phyloP scores from a whole-genome alignment of 1,140 invertebrate species.

The Phocides pigmalion region DNA sequence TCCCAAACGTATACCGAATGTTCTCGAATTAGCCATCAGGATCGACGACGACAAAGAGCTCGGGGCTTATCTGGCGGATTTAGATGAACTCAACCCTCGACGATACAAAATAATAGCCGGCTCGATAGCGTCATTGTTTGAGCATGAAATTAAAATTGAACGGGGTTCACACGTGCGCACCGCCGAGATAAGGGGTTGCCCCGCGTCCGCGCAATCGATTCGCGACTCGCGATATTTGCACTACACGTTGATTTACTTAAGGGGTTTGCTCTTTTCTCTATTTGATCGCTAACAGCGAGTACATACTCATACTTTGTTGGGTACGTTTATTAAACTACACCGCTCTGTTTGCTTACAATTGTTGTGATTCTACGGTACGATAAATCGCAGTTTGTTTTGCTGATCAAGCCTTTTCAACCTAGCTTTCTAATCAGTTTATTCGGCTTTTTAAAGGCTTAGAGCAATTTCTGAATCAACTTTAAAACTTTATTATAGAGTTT shows the following conservation, averaged over 20 bases:
- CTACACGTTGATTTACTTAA: conserved; percentile 67
- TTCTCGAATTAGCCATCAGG: conserved; percentile 74
- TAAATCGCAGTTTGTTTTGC: conserved; percentile 29
- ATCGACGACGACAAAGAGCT: conserved; percentile 71
- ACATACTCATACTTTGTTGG: conserved; percentile 46
- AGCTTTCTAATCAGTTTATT: conserved; percentile 8
- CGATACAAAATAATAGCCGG: conserved; percentile 81
- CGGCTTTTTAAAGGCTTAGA: not conserved
- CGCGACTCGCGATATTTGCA: conserved; percentile 63
- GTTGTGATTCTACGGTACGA: conserved; percentile 29
- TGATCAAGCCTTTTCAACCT: conserved; percentile 21
- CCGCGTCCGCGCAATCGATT: conserved; percentile 63
- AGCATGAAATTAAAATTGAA: conserved; percentile 84
- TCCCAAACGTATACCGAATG: conserved; percentile 47
- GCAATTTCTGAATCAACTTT: not conserved
- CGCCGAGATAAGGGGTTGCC: conserved; percentile 73
- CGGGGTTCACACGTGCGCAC: conserved; percentile 80
- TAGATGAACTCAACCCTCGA: conserved; percentile 78
- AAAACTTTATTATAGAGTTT: too few species aligned
- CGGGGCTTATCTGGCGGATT: conserved; percentile 75
- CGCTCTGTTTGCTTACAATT: conserved; percentile 41
- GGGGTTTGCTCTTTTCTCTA: conserved; percentile 76
- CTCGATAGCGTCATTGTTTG: conserved; percentile 82
- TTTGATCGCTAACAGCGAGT: conserved; percentile 56
- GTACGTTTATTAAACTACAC: conserved; percentile 44